Evolutionary conservation across 2,797 vertebrate genomes (phyloP), one percentile per base, ranked within the genome.

Genomic region (Pipistrellus kuhlii): DNA sequence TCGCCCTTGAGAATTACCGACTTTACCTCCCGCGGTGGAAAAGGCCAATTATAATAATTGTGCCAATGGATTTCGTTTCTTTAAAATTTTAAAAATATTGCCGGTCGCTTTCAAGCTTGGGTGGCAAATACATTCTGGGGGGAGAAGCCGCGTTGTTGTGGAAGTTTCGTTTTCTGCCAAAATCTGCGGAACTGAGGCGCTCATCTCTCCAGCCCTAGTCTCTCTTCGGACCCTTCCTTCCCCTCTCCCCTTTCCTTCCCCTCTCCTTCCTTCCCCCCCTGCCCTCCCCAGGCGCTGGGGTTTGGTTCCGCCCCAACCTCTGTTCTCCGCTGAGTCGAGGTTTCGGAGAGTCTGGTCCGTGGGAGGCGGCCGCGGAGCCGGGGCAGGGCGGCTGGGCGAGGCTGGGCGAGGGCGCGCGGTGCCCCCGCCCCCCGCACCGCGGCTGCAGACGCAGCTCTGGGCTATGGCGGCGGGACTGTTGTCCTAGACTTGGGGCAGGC

Each of bases 51-150:
- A 41, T 27, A 85, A 41, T 69, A 17, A 32, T 12, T 32, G 51
- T 46, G 38, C 21, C 71, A n/a, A 15, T 94, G 57, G 32, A 95
- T 95, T 96, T 96, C 95, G 84, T 97, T 95, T 95, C 55, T 85
- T 84, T 85, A 78, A 64, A 62, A 57, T 30, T 17, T 35, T 18
- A 59, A 46, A 80, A 71, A 51, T 25, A 35, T 0, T 55, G 44
- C n/a, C 6, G 8, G 11, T 51, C 51, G 82, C 71, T 46, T 91
- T 95, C n/a, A 25, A n/a, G 44, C 35, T n/a, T 38, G 59, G 30
- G 57, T 35, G 69, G 35, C 48, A 46, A 88, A 27, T 53, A 44
- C 17, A 8, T 12, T 13, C 6, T 12, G 15, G 0, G 46, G 73
- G 17, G 53, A 46, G n/a, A 59, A 57, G 69, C 86, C 17, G 38